Evolutionary conservation across 1,140 invertebrate species (phyloP).

Genomic region (Neodiprion lecontei): DNA sequence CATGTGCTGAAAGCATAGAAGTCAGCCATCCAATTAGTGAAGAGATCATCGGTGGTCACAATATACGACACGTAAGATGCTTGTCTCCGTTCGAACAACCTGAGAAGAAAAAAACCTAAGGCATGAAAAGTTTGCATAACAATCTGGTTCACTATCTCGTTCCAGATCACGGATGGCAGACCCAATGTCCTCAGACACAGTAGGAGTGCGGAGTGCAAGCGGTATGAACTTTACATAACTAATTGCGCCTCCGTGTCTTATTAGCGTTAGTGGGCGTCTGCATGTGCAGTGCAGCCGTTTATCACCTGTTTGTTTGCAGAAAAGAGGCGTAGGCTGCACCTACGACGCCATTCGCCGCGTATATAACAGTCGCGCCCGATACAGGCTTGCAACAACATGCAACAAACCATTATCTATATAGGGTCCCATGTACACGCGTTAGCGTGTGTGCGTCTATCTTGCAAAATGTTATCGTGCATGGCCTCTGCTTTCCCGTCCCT

Average conservation of each 20-base stretch:
- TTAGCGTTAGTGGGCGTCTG: not conserved
- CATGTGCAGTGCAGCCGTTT: not conserved
- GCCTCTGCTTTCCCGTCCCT: not conserved
- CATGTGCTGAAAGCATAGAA: no score
- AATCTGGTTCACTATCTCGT: no score
- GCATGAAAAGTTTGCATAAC: no score
- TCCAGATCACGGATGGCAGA: no score
- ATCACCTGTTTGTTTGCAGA: not conserved
- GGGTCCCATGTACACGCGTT: not conserved
- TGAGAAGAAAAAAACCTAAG: no score
- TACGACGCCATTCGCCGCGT: not conserved
- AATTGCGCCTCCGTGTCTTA: constrained; percentile 2
- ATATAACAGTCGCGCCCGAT: no score
- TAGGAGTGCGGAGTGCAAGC: no score
- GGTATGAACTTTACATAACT: not conserved
- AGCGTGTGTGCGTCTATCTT: not conserved
- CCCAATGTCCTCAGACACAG: no score
- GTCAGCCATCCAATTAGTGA: no score
- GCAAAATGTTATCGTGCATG: not conserved
- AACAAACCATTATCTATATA: not conserved
- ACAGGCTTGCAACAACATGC: not conserved
- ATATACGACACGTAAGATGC: no score
- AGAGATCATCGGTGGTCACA: no score
- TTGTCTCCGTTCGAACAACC: no score
- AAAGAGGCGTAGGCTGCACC: not conserved